Evolutionary conservation across 1,140 invertebrate species (phyloP), one percentile per base, ranked within the genome.

Genomic region (Drosophila pectinifera): DNA sequence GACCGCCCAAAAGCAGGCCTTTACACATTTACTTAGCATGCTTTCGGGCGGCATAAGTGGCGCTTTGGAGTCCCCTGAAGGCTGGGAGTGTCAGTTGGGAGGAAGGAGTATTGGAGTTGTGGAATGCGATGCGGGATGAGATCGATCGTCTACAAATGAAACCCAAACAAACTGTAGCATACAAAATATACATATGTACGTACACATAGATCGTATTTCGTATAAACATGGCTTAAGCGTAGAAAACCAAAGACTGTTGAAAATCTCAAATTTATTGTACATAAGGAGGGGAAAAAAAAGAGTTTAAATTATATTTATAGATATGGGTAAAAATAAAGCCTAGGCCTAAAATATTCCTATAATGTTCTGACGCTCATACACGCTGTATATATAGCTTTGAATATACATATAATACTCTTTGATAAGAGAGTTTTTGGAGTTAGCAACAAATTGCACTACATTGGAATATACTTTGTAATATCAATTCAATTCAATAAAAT

Each of bases 401-500:
- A 43, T 80, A 62, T 62, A 53, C 43, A 73, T 55, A 48, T 22
- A 24, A 38, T 77, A 58, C 67, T 43, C 57, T 72, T 59, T 24
- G 38, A 45, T 59, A 64, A 59, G 69, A 70, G 42, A 48, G 28
- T 43, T 46, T 59, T 69, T 84, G 51, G 61, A 68, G 64, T 68
- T 61, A 84, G 81, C 77, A 85, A 85, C 73, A 70, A 80, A 85
- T 86, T 85, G 82, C 80, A 84, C 80, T 84, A 84, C 78, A 74
- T 80, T 82, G 38, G 43, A 78, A 75, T 48, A 83, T 81, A 84
- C 62, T 72, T 64, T 55, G 55, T 74, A 67, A 68, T 63, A 55
- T 76, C 45, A 67, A 56, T 68, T 41, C 38, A 69, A 55, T 73
- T 70, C 38, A 70, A 56, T 80, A 42, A 54, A 68, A 45, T 63